These are phyloP conservation scores for Phataginus tricuspis DNA, from an alignment of 2,797 vertebrate species.

Conservation along the genomic window DNA sequence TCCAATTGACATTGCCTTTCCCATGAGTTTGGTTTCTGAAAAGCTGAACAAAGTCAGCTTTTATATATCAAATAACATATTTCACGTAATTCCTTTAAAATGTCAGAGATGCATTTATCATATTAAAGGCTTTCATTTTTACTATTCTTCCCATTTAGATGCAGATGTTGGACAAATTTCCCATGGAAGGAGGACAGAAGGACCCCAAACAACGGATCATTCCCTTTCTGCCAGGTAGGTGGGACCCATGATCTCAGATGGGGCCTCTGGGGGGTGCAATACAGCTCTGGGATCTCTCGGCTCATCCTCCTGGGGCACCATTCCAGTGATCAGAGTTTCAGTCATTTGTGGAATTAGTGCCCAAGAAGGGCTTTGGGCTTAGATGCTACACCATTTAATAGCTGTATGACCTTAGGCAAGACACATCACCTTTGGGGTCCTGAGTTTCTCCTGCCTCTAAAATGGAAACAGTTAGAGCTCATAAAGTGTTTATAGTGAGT, in stretches of 20 bases:
- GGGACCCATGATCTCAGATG: accelerated
- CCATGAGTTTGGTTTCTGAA: neutral
- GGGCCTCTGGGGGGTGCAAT: too few relatives aligned
- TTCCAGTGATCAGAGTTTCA: neutral
- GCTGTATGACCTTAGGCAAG: too few relatives aligned
- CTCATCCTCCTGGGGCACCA: neutral
- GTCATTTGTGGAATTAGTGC: neutral
- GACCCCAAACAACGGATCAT: constrained; percentile 99
- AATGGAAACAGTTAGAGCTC: neutral
- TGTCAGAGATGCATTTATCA: neutral
- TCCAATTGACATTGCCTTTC: neutral
- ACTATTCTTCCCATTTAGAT: constrained; percentile 88
- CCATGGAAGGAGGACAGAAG: constrained; percentile 99
- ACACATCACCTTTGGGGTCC: neutral
- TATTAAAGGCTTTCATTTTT: neutral
- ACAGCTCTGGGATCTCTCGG: neutral
- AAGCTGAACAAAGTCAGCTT: neutral
- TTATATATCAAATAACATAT: neutral
- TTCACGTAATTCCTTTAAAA: neutral
- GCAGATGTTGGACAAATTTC: constrained; percentile 99
- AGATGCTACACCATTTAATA: neutral
- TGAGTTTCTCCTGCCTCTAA: neutral
- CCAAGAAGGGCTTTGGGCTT: neutral
- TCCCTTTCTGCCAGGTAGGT: constrained; percentile 96
- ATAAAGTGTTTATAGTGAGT: neutral